Evolutionary conservation across 2,797 vertebrate genomes (phyloP).

Genomic region (Valencia hispanica): DNA sequence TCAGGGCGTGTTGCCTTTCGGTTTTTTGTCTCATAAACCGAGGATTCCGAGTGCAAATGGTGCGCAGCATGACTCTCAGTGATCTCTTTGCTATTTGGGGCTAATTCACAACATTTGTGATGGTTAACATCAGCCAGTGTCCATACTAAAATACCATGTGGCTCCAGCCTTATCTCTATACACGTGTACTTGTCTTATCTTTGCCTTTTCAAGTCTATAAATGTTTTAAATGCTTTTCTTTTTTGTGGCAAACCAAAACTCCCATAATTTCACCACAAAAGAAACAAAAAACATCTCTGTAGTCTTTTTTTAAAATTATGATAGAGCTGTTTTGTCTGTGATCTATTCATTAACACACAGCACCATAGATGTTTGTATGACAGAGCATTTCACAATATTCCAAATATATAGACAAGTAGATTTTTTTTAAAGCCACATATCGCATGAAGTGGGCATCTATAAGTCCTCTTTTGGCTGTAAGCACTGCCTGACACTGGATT

Average conservation of each 20-base stretch:
- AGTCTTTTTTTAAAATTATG: slow-evolving; percentile 59
- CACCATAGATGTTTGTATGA: slow-evolving; percentile 2
- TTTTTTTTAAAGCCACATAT: slow-evolving; percentile 68
- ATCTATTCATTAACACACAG: slow-evolving; percentile 18
- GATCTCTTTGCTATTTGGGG: slow-evolving; percentile 69
- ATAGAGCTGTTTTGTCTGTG: slow-evolving; percentile 75
- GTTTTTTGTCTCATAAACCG: not conserved
- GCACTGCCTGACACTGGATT: slow-evolving; percentile 78
- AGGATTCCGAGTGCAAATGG: not conserved
- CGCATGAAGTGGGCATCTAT: slow-evolving; percentile 75
- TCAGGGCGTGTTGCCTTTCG: not conserved
- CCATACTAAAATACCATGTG: slow-evolving; percentile 62
- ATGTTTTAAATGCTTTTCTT: slow-evolving; percentile 40
- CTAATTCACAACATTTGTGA: slow-evolving; percentile 79
- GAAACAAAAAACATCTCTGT: slow-evolving; percentile 4
- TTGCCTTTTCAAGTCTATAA: slow-evolving; percentile 58
- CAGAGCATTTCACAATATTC: slow-evolving; percentile 19
- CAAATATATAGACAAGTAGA: slow-evolving; percentile 29
- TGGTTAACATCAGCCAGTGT: slow-evolving; percentile 64
- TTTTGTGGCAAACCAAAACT: slow-evolving; percentile 60
- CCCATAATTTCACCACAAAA: slow-evolving; percentile 32
- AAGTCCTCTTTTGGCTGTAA: slow-evolving; percentile 77
- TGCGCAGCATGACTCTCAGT: slow-evolving; percentile 34
- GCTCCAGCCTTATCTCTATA: slow-evolving; percentile 72
- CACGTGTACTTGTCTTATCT: slow-evolving; percentile 64